Evolutionary conservation across 2,888 invertebrate species (phyloP).

Genomic region (Hyposoter didymator): DNA sequence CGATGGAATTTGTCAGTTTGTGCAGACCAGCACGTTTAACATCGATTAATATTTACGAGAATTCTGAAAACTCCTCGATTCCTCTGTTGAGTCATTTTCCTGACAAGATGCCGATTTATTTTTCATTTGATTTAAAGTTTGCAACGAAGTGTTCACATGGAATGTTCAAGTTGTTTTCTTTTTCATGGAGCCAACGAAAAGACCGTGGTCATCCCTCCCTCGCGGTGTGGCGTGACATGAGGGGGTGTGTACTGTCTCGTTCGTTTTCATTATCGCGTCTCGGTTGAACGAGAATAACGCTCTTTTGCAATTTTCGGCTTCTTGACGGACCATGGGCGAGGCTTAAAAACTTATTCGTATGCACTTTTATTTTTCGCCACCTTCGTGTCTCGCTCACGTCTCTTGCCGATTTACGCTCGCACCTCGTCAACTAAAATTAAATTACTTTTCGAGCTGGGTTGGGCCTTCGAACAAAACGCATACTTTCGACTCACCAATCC

Average conservation of each 20-base stretch:
- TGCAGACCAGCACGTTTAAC: neutral
- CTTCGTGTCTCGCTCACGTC: constrained; percentile 26
- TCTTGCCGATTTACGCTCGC: constrained; percentile 32
- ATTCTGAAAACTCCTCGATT: constrained; percentile 24
- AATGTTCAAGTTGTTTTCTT: neutral
- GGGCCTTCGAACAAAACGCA: constrained; percentile 16
- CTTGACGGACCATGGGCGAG: constrained; percentile 56
- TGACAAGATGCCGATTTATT: neutral
- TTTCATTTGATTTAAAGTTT: neutral
- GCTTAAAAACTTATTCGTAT: constrained; percentile 45
- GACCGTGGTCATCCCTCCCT: constrained; percentile 68
- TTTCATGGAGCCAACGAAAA: neutral
- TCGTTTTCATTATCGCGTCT: constrained; percentile 73
- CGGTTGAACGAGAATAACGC: constrained; percentile 13
- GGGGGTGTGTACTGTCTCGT: constrained; percentile 74
- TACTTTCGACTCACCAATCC: constrained; percentile 42
- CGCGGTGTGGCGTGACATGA: constrained; percentile 54
- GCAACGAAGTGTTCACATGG: neutral
- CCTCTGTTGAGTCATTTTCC: constrained; percentile 7
- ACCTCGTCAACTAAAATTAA: constrained; percentile 41
- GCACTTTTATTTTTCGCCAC: constrained; percentile 52
- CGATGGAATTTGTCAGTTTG: constrained; percentile 13
- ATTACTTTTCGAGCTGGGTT: constrained; percentile 49
- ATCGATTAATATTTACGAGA: neutral
- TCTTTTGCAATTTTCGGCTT: constrained; percentile 33